Conservation (phyloP, 1,140 invertebrate species). For the Aradophagus sp. region DNA sequence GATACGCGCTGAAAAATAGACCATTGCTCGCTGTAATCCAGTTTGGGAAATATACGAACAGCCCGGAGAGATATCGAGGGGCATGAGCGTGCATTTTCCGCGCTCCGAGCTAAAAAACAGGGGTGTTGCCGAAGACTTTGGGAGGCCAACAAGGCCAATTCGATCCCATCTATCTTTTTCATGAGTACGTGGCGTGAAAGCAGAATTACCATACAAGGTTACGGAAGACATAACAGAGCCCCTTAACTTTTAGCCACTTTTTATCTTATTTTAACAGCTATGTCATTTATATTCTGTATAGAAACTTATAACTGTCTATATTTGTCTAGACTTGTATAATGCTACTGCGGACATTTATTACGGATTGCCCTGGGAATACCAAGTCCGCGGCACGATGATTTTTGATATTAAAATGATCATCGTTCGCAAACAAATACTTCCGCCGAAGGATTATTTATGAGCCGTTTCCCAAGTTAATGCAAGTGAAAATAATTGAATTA, state of each 20-base stretch:
- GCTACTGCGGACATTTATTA: too few species aligned
- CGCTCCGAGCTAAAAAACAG: constrained; percentile 42
- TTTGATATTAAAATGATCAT: too few species aligned
- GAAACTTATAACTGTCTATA: constrained; percentile 8
- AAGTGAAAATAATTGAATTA: too few species aligned
- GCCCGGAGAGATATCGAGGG: constrained; percentile 26
- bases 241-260: constrained; percentile 23
- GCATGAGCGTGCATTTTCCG: constrained; percentile 55
- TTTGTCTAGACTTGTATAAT: too few species aligned
- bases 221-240: constrained; percentile 17
- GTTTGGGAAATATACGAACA: constrained; percentile 47
- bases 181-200: constrained; percentile 35
- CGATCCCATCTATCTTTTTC: constrained; percentile 46
- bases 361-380: too few species aligned
- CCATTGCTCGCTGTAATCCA: constrained; percentile 32
- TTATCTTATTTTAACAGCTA: constrained; percentile 8
- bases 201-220: constrained; percentile 18
- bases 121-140: constrained; percentile 54
- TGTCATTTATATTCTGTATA: constrained; percentile 10
- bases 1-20: constrained; percentile 51
- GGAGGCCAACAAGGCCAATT: constrained; percentile 61
- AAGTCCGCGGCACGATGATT: too few species aligned
- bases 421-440: too few species aligned
- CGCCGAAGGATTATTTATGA: too few species aligned
- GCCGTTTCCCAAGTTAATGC: too few species aligned